Percentiles rank a stretch among this genome's conserved stretches.
Evolutionary conservation across 1,140 invertebrate species (phyloP).

Genomic region (Yoshiicerus persimilis): DNA sequence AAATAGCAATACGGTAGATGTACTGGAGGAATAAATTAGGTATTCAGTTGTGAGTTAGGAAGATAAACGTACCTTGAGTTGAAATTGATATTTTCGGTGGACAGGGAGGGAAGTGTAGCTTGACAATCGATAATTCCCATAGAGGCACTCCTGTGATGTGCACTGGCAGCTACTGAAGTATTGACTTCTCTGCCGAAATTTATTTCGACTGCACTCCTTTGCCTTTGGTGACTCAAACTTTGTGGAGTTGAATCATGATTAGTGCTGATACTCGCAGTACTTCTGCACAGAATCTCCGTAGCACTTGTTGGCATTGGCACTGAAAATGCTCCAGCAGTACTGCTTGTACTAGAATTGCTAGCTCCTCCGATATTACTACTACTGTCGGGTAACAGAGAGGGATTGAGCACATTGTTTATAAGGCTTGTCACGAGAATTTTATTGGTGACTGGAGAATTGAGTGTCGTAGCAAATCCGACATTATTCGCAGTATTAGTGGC

Average conservation of each 20-base stretch:
- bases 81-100: neutral
- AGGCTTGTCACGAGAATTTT: constrained; percentile 36
- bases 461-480: constrained; percentile 15
- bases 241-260: neutral
- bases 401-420: constrained; percentile 34
- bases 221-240: constrained; percentile 4
- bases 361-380: neutral
- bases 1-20: too few species aligned
- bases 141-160: constrained; percentile 2
- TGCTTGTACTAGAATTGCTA: neutral
- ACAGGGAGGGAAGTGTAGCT: neutral
- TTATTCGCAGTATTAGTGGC: neutral
- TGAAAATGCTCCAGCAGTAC: neutral
- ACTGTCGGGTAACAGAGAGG: neutral
- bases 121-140: neutral
- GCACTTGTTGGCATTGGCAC: neutral
- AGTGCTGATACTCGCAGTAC: neutral
- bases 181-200: neutral
- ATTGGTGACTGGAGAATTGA: constrained; percentile 38
- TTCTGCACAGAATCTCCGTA: neutral
- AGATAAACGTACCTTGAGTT: neutral
- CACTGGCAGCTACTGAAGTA: neutral
- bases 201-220: neutral
- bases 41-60: neutral
- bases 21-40: too few species aligned